Evolutionary conservation across 2,888 invertebrate species (phyloP), one percentile per base, ranked within the genome.

Genomic region (Calliphora vomitoria): DNA sequence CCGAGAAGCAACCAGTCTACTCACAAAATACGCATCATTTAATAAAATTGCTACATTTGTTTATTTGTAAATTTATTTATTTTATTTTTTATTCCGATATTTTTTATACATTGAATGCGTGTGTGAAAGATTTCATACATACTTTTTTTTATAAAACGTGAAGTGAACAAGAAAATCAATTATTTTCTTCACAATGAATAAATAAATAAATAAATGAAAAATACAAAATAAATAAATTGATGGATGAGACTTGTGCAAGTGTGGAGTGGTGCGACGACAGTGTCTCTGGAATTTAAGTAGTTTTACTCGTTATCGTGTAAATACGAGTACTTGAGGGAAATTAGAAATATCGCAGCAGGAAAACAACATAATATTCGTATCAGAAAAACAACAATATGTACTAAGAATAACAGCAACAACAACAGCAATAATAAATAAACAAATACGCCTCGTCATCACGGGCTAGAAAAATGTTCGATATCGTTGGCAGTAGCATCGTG

Each of bases 261-360:
- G 47, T 55, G 38, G 4, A 41, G 11, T 55, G 72, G 55, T 44
- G 31, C 44, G 47, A 64, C 38, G 41, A 62, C 38, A 72, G 15
- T 84, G 82, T 84, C 62, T 82, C 68, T 78, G 74, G 74, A 64
- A 85, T 79, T 87, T 82, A 74, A 87, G 44, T 64, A 68, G 47
- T 71, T 47, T 47, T 69, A 50, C 35, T 55, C 41, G 25, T 72
- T 66, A 31, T 44, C 15, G 38, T 75, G 53, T 75, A 75, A 38
- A 66, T 41, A 25, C 25, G 25, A 25, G 25, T 25, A 78, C 44
- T 82, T 74, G 35, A 66, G 20, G 31, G 53, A 83, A 82, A 85
- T 79, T 87, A 31, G 47, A 55, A 74, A 74, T 78, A 85, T 82
- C 87, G 71, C 87, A 79, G 85, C 82, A 69, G 89, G 88, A 66